A percentile compares a stretch with the other conserved stretches of the same genome.
Evolutionary conservation across 1,140 invertebrate species (phyloP).

Genomic region (Drosophila nannoptera): DNA sequence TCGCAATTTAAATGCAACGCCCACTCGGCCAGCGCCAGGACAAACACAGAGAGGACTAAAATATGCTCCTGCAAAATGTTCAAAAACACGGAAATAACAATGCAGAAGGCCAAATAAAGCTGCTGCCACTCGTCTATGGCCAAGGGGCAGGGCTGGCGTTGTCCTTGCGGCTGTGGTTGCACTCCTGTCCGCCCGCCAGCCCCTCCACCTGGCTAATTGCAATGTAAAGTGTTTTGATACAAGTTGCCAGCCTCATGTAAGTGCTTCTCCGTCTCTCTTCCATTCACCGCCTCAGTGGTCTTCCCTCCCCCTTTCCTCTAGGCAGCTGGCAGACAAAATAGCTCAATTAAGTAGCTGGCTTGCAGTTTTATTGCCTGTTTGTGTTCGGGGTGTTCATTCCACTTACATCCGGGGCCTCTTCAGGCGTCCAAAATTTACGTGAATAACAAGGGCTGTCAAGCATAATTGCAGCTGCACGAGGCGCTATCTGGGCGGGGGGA

Average conservation of each 20-base stretch:
- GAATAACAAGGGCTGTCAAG: constrained; percentile 9
- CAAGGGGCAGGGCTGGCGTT: constrained; percentile 22
- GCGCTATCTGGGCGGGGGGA: not conserved
- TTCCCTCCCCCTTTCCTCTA: not conserved
- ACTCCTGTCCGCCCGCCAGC: not conserved
- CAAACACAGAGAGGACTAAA: constrained; percentile 40
- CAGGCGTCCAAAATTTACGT: constrained; percentile 19
- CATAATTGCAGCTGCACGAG: constrained; percentile 12
- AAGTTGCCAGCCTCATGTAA: constrained; percentile 48
- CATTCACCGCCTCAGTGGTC: no score
- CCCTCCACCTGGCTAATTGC: constrained; percentile 46
- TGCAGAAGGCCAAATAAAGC: constrained; percentile 12
- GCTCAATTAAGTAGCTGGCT: constrained; percentile 50
- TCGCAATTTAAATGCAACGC: constrained; percentile 29
- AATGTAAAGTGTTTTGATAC: constrained; percentile 66
- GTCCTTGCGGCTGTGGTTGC: constrained; percentile 5
- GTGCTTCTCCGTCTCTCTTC: constrained; percentile 15
- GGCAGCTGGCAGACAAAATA: constrained; percentile 35
- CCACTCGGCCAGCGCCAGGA: not conserved
- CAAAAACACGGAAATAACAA: constrained; percentile 11
- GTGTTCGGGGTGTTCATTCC: constrained; percentile 11
- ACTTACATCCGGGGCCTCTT: constrained; percentile 17
- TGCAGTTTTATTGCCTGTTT: constrained; percentile 18
- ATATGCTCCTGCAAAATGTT: constrained; percentile 11
- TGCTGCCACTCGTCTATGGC: constrained; percentile 12